Evolutionary conservation across 2,797 vertebrate genomes (phyloP), one percentile per base, ranked within the genome.

Genomic region (Enteromius fasciolatus): DNA sequence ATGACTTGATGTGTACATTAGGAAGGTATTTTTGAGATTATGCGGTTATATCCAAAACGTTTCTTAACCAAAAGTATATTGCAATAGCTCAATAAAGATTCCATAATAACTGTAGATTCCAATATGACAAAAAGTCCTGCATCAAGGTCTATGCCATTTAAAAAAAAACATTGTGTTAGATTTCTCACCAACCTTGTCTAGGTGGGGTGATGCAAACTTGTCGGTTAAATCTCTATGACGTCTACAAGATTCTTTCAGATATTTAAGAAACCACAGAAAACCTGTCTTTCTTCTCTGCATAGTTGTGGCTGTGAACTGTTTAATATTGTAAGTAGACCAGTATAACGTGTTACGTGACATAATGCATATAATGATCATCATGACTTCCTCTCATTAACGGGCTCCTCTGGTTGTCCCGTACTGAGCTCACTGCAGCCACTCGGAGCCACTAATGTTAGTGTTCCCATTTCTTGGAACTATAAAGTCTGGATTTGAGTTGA

Each of bases 361-460:
- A 79, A 74, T 50, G 64, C 12, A 83, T 33, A 39, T 52, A 28
- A 77, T 52, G 18, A 79, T 81, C 36, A 33, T 28, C n/a, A 73
- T 57, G 69, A 81, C 61, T 41, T 68, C 17, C 20, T 48, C 20
- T 59, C 50, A 63, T 61, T 76, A 76, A 44, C 10, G 1, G 50
- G 50, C 80, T 36, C 48, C 41, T 48, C 61, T 52, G 23, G 23
- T 33, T 48, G 25, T 48, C 50, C 44, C 54, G 44, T 14, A 63
- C 44, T 17, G 25, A 54, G 64, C 61, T 83, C 36, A 44, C 18
- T 4, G 5, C 20, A 73, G 28, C 44, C 54, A 14, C 48, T 85
- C n/a, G 75, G 76, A 87, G 41, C 69, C 50, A 81, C 36, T 81
- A 85, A 86, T 85, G 61, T 78, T 74, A 23, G 31, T 66, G 64